Evolutionary conservation across 64 coral and sea anemone genomes (phyloP).

Genomic region (Acropora tenuis): DNA sequence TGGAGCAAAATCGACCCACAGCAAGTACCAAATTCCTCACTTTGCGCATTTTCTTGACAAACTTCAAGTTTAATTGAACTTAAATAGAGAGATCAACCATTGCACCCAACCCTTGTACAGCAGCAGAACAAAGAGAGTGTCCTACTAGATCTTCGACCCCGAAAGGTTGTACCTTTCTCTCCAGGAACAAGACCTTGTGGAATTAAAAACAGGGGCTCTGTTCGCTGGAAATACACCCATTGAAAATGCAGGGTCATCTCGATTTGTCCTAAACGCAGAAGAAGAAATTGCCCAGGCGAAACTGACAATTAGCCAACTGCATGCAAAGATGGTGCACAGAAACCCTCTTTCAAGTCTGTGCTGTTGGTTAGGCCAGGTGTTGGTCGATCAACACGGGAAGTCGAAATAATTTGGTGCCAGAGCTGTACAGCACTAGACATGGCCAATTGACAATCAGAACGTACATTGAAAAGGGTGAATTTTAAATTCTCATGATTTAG

Average conservation of each 20-base stretch:
- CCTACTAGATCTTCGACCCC: constrained; percentile 15
- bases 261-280: not conserved
- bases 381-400: constrained; percentile 20
- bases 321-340: not conserved
- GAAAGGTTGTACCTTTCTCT: not conserved
- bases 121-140: not conserved
- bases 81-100: not conserved
- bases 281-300: not conserved
- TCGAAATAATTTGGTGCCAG: constrained; percentile 40
- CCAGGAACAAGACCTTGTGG: not conserved
- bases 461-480: no score
- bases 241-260: not conserved
- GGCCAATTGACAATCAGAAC: no score
- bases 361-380: not conserved
- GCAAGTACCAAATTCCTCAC: constrained; percentile 4
- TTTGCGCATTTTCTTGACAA: not conserved
- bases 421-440: not conserved
- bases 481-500: no score
- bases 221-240: constrained; percentile 4
- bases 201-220: not conserved
- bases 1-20: constrained; percentile 15
- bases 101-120: constrained; percentile 11
- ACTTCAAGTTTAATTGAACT: not conserved
- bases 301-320: not conserved
- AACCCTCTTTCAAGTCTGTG: constrained; percentile 21